Percentiles rank a stretch among this genome's conserved stretches.
phyloP scores from a whole-genome alignment of 2,888 invertebrate species.

The Zygaena filipendulae region DNA sequence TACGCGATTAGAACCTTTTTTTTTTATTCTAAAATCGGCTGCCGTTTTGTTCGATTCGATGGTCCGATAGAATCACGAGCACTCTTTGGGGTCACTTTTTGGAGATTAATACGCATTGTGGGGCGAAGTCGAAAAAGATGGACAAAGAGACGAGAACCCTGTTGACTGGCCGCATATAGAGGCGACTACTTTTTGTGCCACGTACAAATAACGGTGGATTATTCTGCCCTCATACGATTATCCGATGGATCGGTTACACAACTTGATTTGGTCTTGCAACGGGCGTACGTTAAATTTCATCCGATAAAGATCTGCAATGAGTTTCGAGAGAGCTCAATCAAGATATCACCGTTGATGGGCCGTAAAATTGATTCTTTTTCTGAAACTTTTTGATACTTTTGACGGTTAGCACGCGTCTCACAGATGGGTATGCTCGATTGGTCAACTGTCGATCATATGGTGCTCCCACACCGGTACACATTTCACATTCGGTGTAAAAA shows the following conservation, averaged over 20 bases:
- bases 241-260: slow-evolving; percentile 38
- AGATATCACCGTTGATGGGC: slow-evolving; percentile 30
- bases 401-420: too few species aligned
- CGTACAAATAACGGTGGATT: slow-evolving; percentile 31
- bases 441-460: too few species aligned
- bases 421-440: too few species aligned
- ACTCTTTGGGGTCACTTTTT: slow-evolving; percentile 67
- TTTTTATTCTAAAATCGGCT: slow-evolving; percentile 38
- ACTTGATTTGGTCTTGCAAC: slow-evolving; percentile 27
- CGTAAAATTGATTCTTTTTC: slow-evolving; percentile 40
- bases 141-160: slow-evolving; percentile 44
- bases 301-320: slow-evolving; percentile 21
- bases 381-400: too few species aligned
- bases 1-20: slow-evolving; percentile 45
- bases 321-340: too few species aligned
- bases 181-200: slow-evolving; percentile 35
- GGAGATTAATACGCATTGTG: slow-evolving; percentile 60
- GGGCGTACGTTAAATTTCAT: slow-evolving; percentile 24
- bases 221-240: slow-evolving; percentile 16
- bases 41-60: slow-evolving; percentile 30
- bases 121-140: slow-evolving; percentile 42
- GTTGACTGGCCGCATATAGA: slow-evolving; percentile 47
- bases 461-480: too few species aligned
- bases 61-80: slow-evolving; percentile 36
- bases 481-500: too few species aligned